These are phyloP conservation scores for Watsonalla cultraria DNA, from an alignment of 2,888 invertebrate genomes.

Conservation along the genomic window DNA sequence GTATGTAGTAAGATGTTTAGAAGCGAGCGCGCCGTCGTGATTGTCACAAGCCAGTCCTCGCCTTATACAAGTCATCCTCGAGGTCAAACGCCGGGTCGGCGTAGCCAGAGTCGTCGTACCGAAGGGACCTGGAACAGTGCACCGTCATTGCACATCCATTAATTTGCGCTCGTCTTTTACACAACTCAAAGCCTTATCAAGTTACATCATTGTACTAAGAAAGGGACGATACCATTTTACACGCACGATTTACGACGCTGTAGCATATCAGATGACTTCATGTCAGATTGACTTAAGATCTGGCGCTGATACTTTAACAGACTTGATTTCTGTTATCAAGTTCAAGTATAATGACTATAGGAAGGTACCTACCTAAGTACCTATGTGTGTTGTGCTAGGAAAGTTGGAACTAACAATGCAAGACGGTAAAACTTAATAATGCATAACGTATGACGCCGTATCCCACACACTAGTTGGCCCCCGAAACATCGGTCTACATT, in stretches of 20 bases:
- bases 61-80: slow-evolving; percentile 83
- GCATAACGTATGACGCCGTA: no score
- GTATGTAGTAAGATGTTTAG: slow-evolving; percentile 24
- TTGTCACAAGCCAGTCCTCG: slow-evolving; percentile 79
- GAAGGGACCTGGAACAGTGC: slow-evolving; percentile 60
- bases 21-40: slow-evolving; percentile 66
- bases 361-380: no score
- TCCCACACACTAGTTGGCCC: no score
- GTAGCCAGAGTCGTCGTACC: slow-evolving; percentile 86
- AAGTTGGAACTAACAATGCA: neutral
- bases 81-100: slow-evolving; percentile 84
- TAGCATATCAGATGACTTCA: neutral
- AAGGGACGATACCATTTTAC: neutral
- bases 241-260: neutral
- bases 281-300: neutral
- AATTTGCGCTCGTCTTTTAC: neutral
- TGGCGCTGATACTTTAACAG: neutral
- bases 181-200: neutral
- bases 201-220: neutral
- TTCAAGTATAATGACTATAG: neutral
- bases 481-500: no score
- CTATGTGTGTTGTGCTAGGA: neutral
- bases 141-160: slow-evolving; percentile 1
- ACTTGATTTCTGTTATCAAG: neutral
- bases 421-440: no score